Percentiles rank a stretch among this genome's conserved stretches.
Evolutionary conservation across 2,797 vertebrate species (phyloP).

Genomic region (Periparus ater): DNA sequence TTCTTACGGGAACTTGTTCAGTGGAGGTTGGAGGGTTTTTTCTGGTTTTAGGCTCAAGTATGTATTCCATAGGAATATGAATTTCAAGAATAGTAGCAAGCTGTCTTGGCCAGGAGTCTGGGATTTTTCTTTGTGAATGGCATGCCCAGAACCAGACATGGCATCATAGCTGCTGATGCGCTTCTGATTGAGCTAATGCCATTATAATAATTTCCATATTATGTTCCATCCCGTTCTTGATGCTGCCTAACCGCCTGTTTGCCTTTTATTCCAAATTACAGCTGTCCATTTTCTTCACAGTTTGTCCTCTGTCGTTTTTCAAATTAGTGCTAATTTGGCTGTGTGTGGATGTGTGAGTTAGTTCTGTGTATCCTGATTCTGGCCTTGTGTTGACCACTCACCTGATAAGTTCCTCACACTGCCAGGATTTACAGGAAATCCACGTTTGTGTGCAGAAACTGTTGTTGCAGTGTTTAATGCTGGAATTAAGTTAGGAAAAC

Average conservation of each 20-base stretch:
- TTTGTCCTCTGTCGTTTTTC: background rate
- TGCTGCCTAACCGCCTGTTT: background rate
- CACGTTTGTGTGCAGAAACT: accelerated
- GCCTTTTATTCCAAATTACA: background rate
- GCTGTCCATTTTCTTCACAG: background rate
- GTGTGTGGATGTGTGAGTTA: background rate
- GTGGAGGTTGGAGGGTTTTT: background rate
- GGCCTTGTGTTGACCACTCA: background rate
- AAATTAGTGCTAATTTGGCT: background rate
- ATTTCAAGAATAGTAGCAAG: background rate
- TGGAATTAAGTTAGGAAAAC: background rate
- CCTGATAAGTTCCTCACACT: background rate
- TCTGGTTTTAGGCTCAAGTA: background rate
- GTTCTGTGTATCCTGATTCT: background rate
- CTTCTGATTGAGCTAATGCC: slow-evolving; percentile 43
- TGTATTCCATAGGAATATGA: background rate
- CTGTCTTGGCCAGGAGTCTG: background rate
- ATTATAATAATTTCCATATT: slow-evolving; percentile 37
- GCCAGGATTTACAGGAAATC: background rate
- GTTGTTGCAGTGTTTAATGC: background rate
- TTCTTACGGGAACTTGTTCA: background rate
- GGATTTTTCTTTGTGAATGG: slow-evolving; percentile 12
- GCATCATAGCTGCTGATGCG: slow-evolving; percentile 21
- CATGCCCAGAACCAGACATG: slow-evolving; percentile 13
- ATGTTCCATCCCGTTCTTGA: background rate